Evolutionary conservation across 2,888 invertebrate species (phyloP).

Genomic region (Megalurothrips usitatus): DNA sequence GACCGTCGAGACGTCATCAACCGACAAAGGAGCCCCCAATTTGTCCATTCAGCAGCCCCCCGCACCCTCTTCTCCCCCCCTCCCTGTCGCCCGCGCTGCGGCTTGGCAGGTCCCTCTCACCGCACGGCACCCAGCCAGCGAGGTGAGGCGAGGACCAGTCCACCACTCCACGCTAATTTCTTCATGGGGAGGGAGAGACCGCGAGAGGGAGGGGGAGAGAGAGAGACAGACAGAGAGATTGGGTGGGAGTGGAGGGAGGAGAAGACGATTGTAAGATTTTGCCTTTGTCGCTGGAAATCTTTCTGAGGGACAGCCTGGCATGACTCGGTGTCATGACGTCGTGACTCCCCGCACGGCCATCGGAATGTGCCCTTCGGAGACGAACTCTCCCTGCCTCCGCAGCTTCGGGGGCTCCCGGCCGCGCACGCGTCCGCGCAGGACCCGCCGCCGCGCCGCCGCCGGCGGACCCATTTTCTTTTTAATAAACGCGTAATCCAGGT

Average conservation of each 20-base stretch:
- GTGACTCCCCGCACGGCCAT: neutral
- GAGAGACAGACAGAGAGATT: no score
- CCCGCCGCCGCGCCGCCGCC: neutral
- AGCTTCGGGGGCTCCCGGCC: no score
- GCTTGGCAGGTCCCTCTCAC: neutral
- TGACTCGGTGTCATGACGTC: no score
- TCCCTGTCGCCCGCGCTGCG: neutral
- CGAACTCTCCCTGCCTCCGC: no score
- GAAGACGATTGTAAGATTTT: no score
- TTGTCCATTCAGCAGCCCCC: conserved; percentile 2
- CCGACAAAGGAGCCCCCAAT: conserved; percentile 16
- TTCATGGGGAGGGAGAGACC: neutral
- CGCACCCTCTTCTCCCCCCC: neutral
- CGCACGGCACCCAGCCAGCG: neutral
- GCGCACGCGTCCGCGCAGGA: no score
- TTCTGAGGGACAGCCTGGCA: no score
- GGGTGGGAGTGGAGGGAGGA: no score
- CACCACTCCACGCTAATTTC: conserved; percentile 17
- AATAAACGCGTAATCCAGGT: conserved; percentile 22
- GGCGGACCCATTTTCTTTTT: conserved; percentile 13
- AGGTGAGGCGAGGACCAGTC: neutral
- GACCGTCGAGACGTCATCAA: conserved; percentile 6
- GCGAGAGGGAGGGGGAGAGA: no score
- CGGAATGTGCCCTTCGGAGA: no score
- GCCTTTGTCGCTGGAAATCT: no score